Evolutionary conservation across 2,888 invertebrate genomes (phyloP), one percentile per base, ranked within the genome.

Genomic region (Leucophenga maculata): DNA sequence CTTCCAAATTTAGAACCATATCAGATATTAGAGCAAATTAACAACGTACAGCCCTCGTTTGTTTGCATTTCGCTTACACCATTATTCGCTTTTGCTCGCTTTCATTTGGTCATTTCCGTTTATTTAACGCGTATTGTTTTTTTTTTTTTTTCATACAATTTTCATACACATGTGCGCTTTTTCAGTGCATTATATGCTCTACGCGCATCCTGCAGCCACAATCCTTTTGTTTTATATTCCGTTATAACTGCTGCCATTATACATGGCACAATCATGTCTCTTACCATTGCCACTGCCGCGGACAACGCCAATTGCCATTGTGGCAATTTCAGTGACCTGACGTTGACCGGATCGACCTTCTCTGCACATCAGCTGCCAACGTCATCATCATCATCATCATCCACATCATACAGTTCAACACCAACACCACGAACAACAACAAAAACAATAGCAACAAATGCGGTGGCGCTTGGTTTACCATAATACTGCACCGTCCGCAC

Each of bases 51-150:
- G 65, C 39, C 14, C 64, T 60, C 44, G 50, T 39, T 50, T 50
- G 44, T 52, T 39, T 52, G 13, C n/a, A 59, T 46, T 54, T 69
- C 55, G 65, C 59, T 68, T 50, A 67, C 67, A 52, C 65, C 52
- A 55, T 66, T 67, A 67, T 31, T 57, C 11, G 59, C 50, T 26
- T 20, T 69, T 74, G 70, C 72, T 74, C 26, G 20, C 14, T 16
- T 6, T 65, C 50, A 50, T 66, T 44, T 82, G 78, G 79, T 83
- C 84, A 80, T 80, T 84, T 80, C 80, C 80, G 80, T 78, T 80
- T 78, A 73, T 68, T 69, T 69, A 62, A 59, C 22, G 44, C 69
- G 57, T 64, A 60, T 50, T 60, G 32, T 39, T 20, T 14, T 46
- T 18, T 14, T 64, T 68, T 68, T 67, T n/a, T n/a, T n/a, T n/a